Conservation (phyloP, 1,140 invertebrate species). For the Thereuonema tuberculata region DNA sequence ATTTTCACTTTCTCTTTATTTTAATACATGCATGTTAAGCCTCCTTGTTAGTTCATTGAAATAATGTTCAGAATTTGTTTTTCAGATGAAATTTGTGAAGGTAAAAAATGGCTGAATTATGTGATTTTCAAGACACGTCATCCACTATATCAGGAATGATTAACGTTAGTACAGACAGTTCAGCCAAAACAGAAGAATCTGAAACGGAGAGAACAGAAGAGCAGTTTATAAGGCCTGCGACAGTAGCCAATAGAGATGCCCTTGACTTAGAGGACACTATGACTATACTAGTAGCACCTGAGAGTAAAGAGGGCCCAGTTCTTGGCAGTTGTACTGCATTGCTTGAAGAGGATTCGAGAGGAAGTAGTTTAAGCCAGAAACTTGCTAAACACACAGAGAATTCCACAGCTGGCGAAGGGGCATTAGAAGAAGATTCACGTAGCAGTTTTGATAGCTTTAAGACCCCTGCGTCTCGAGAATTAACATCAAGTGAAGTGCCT, state of each 20-base stretch:
- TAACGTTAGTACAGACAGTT: not conserved
- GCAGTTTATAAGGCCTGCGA: not conserved
- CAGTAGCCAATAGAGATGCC: not conserved
- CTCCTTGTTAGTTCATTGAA: too few species aligned
- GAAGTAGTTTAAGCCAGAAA: not conserved
- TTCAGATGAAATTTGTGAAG: too few species aligned
- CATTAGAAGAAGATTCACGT: constrained; percentile 3
- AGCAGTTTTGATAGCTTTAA: constrained; percentile 12
- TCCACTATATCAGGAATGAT: not conserved
- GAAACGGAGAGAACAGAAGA: too few species aligned
- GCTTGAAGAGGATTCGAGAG: not conserved
- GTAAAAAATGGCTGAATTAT: too few species aligned
- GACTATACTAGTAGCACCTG: not conserved
- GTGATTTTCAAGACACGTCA: not conserved
- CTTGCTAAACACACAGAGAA: not conserved
- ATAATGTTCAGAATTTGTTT: too few species aligned
- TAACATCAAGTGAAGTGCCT: not conserved
- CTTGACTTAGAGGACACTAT: not conserved
- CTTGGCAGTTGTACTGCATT: not conserved
- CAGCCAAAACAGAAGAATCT: not conserved
- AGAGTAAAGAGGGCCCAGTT: not conserved
- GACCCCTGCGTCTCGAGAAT: not conserved
- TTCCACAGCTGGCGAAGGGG: not conserved
- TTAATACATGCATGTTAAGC: too few species aligned
- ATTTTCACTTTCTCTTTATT: too few species aligned